Base-by-base conservation (phyloP, 2,113 vertebrate genomes). In the Hemiprocne comata region DNA sequence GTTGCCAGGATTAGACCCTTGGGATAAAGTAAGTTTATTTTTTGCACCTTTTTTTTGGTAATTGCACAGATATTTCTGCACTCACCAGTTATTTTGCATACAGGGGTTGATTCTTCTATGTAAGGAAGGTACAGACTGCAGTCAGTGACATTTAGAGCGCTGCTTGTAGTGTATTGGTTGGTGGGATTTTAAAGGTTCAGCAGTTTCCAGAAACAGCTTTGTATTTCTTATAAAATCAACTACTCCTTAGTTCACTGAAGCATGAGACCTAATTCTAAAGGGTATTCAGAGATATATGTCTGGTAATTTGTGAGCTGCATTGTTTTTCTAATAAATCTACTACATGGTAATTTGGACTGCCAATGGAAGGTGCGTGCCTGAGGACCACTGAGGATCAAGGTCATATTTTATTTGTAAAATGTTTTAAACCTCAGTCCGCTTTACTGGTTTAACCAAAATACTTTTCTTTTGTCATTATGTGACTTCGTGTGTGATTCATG, bases 211-310 rank as follows among this genome's bases (percentile, higher is more conserved):
- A 14, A 86, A 71, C 42, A 94, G 76, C 20, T 51, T 85, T 81
- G 40, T 92, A 74, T 87, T 91, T 93, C 76, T 86, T 79, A 26
- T 53, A 88, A 90, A 84, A 77, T 77, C 64, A 90, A 64, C 85
- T 92, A 67, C 61, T 89, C 17, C 53, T 77, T 78, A 67, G 29
- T 53, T 80, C 21, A 44, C 20, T 66, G 60, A 88, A 88, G 85
- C 75, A 71, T 71, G 69, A 70, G 88, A 94, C 34, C 38, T 94
- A 91, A 88, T 94, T 95, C 55, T 80, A 38, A 70, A 85, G 91
- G 25, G 34, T 64, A 84, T 85, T 95, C 42, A 84, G 72, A 76
- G 20, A 67, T 71, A 38, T 15, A 64, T 84, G 33, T 77, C 61
- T 62, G 24, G 87, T 51, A 77, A 88, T 95, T 80, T 77, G 53